A percentile compares a stretch with the other conserved stretches of the same genome.
These are phyloP conservation scores for Tridacna gigas DNA, from an alignment of 2,888 invertebrate genomes.

Conservation along the genomic window DNA sequence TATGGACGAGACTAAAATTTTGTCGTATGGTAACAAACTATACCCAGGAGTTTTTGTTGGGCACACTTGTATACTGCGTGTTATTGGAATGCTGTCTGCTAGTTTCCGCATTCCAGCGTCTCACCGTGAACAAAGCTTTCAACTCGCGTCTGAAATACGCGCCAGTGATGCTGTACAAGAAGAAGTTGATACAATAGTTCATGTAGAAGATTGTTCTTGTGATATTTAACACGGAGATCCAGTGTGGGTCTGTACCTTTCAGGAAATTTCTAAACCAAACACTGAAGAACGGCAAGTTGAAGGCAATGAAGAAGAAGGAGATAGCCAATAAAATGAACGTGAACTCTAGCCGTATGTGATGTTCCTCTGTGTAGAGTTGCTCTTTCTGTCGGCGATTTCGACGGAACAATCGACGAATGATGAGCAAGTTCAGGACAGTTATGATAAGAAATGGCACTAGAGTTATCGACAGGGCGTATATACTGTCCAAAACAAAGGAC, in stretches of 20 bases:
- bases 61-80: conserved; percentile 36
- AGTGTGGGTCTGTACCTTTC: conserved; percentile 53
- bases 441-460: conserved; percentile 77
- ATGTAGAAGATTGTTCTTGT: conserved; percentile 79
- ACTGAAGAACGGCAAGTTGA: conserved; percentile 80
- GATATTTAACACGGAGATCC: conserved; percentile 70
- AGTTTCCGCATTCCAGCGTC: background rate
- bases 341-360: conserved; percentile 79
- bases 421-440: conserved; percentile 74
- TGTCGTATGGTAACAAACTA: background rate
- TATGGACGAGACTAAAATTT: no score
- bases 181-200: conserved; percentile 83
- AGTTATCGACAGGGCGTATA: conserved; percentile 75
- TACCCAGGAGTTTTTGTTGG: conserved; percentile 39
- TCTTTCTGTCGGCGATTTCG: conserved; percentile 64
- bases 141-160: conserved; percentile 79
- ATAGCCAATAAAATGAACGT: conserved; percentile 79
- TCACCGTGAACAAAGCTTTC: conserved; percentile 49
- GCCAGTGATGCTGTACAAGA: conserved; percentile 81
- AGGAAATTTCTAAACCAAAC: conserved; percentile 74
- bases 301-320: conserved; percentile 79
- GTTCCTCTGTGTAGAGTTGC: conserved; percentile 73
- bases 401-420: conserved; percentile 69
- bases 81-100: conserved; percentile 14
- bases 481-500: conserved; percentile 77